Evolutionary conservation across 2,113 vertebrate species (phyloP).

Genomic region (Struthidea cinerea): DNA sequence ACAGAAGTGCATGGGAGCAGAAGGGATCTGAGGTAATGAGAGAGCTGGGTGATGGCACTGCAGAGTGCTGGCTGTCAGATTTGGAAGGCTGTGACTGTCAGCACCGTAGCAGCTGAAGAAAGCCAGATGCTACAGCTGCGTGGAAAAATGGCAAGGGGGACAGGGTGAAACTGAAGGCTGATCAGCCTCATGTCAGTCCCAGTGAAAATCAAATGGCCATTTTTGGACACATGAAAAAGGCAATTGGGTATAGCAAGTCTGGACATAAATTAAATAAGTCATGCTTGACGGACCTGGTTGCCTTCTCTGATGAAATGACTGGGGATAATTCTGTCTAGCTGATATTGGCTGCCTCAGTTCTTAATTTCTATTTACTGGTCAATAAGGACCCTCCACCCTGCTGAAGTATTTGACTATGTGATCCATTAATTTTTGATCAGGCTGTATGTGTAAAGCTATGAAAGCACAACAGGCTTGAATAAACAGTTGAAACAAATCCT

Average conservation of each 20-base stretch:
- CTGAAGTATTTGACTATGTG: neutral
- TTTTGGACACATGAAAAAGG: neutral
- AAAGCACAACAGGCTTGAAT: neutral
- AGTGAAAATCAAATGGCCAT: neutral
- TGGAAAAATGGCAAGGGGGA: neutral
- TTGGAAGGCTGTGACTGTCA: neutral
- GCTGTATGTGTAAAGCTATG: neutral
- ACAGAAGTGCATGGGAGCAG: neutral
- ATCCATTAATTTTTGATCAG: neutral
- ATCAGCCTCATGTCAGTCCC: neutral
- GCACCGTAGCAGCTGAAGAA: rapidly evolving
- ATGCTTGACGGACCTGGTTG: neutral
- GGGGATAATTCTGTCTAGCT: neutral
- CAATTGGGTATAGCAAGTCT: neutral
- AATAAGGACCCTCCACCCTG: neutral
- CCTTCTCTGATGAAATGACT: neutral
- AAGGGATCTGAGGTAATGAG: neutral
- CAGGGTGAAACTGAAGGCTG: neutral
- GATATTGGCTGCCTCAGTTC: neutral
- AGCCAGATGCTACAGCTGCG: neutral
- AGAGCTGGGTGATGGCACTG: neutral
- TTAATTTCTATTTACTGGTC: neutral
- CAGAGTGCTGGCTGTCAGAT: neutral
- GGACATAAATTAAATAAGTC: neutral
- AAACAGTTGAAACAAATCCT: neutral